Percentiles rank a stretch among this genome's conserved stretches.
These are phyloP conservation scores for Helleia helle DNA, from an alignment of 2,888 invertebrate species.

Conservation along the genomic window DNA sequence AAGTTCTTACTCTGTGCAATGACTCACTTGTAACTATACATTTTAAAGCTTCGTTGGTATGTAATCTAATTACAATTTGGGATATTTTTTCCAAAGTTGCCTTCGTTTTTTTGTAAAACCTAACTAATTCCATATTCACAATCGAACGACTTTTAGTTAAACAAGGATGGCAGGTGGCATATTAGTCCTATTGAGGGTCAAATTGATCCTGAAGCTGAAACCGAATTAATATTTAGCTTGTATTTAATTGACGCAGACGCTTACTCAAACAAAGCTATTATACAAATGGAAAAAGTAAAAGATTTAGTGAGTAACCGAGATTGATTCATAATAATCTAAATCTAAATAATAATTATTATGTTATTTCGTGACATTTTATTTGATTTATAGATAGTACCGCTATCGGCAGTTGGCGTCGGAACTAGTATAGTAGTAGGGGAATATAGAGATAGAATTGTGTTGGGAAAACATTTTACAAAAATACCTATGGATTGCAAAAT, in stretches of 20 bases:
- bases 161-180: slow-evolving; percentile 53
- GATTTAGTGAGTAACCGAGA: slow-evolving; percentile 54
- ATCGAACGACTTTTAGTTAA: slow-evolving; percentile 32
- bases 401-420: slow-evolving; percentile 77
- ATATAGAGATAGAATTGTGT: slow-evolving; percentile 68
- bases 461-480: slow-evolving; percentile 78
- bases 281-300: slow-evolving; percentile 57
- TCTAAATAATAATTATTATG: too few relatives aligned
- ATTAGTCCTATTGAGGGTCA: slow-evolving; percentile 46
- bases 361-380: background rate
- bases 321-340: slow-evolving; percentile 2
- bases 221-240: slow-evolving; percentile 40
- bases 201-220: slow-evolving; percentile 50
- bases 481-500: slow-evolving; percentile 52
- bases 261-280: slow-evolving; percentile 54
- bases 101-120: too few relatives aligned
- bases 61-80: slow-evolving; percentile 15
- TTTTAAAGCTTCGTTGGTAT: slow-evolving; percentile 67
- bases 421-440: slow-evolving; percentile 78
- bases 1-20: slow-evolving; percentile 73
- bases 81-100: too few relatives aligned
- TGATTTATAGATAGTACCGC: slow-evolving; percentile 40
- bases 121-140: background rate
- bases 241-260: slow-evolving; percentile 51
- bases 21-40: slow-evolving; percentile 80